A percentile compares a stretch with the other conserved stretches of the same genome.
Evolutionary conservation across 2,113 vertebrate genomes (phyloP).

Genomic region (Phalacrocorax pelagicus): DNA sequence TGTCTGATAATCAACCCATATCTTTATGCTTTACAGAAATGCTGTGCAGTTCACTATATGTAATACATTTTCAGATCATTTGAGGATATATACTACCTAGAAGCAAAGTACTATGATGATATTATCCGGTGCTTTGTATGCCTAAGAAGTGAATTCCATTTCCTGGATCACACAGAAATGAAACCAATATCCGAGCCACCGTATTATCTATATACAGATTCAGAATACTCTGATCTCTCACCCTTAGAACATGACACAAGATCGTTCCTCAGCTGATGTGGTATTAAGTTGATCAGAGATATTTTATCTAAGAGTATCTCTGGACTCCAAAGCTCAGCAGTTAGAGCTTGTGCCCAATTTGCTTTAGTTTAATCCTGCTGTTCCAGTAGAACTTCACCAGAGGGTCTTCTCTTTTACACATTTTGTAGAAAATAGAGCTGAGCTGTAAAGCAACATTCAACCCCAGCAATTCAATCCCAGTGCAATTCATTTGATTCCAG

Average conservation of each 20-base stretch:
- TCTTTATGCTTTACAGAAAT: background rate
- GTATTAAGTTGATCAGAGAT: conserved; percentile 32
- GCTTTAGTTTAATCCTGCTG: conserved; percentile 17
- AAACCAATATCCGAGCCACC: background rate
- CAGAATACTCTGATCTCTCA: conserved; percentile 18
- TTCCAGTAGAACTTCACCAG: background rate
- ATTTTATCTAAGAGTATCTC: conserved; percentile 20
- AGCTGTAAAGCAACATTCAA: background rate
- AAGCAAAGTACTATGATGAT: background rate
- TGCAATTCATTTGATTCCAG: background rate
- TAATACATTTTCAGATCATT: conserved; percentile 37
- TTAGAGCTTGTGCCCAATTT: conserved; percentile 18
- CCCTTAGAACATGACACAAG: background rate
- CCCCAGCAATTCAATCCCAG: background rate
- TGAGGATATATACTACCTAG: background rate
- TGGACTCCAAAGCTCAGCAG: conserved; percentile 18
- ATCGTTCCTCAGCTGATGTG: background rate
- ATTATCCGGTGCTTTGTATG: conserved; percentile 21
- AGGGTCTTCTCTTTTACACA: background rate
- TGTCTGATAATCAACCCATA: background rate
- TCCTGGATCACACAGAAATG: conserved; percentile 45
- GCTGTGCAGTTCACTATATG: background rate
- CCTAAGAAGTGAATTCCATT: background rate
- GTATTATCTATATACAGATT: conserved; percentile 27
- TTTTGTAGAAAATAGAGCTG: background rate